Evolutionary conservation across 2,797 vertebrate species (phyloP).

Genomic region (Cercopithecus neglectus): DNA sequence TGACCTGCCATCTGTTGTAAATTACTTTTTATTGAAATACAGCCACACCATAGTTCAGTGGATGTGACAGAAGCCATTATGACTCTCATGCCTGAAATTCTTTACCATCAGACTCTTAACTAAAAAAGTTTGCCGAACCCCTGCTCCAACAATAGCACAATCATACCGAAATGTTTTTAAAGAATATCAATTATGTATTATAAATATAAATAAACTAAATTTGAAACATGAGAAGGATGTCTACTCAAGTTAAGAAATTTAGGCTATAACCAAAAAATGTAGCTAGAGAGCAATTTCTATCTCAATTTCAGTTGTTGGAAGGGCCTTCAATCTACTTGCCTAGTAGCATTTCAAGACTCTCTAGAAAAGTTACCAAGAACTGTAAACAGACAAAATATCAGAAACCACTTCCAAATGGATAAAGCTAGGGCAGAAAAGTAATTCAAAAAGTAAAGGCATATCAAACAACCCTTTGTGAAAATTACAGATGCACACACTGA

Average conservation of each 20-base stretch:
- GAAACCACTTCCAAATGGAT: constrained; percentile 49
- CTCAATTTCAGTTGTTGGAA: constrained; percentile 38
- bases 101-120: not conserved
- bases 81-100: not conserved
- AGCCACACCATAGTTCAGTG: not conserved
- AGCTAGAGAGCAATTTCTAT: not conserved
- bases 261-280: not conserved
- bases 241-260: not conserved
- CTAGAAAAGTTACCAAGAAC: constrained; percentile 67
- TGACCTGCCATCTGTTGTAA: not conserved
- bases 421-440: constrained; percentile 38
- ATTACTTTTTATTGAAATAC: not conserved
- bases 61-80: not conserved
- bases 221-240: not conserved
- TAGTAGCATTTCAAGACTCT: constrained; percentile 54
- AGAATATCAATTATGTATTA: not conserved
- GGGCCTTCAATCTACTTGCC: constrained; percentile 48
- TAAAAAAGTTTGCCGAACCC: not conserved
- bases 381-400: not conserved
- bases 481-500: not conserved
- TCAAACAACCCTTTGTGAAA: not conserved
- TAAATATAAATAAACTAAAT: constrained; percentile 33
- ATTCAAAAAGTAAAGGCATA: constrained; percentile 14
- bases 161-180: not conserved
- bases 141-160: not conserved